These are phyloP conservation scores for Vireo griseus DNA, from an alignment of 2,797 vertebrate species.

Conservation along the genomic window DNA sequence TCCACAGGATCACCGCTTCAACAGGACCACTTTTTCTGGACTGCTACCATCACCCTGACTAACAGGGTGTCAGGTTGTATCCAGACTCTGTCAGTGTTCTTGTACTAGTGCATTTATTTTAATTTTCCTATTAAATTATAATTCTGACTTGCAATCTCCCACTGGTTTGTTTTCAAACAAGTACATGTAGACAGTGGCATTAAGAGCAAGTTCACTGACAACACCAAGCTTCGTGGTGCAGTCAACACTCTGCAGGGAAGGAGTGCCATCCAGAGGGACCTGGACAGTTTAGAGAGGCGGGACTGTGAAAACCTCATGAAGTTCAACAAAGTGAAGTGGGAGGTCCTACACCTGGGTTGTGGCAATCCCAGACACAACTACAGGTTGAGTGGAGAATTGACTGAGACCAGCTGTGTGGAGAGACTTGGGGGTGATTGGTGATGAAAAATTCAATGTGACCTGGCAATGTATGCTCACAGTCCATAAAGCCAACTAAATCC, in stretches of 20 bases:
- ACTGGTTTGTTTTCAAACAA: too few species aligned
- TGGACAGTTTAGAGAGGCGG: not conserved
- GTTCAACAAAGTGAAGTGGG: not conserved
- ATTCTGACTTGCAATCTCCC: too few species aligned
- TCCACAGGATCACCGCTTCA: too few species aligned
- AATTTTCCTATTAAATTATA: too few species aligned
- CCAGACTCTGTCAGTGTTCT: too few species aligned
- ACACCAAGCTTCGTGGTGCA: not conserved
- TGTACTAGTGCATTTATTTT: too few species aligned
- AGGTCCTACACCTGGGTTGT: not conserved
- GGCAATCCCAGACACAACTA: not conserved
- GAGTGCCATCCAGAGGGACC: not conserved
- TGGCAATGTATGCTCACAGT: not conserved
- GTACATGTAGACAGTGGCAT: not conserved
- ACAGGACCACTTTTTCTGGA: too few species aligned
- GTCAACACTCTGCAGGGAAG: not conserved
- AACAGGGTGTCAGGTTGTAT: too few species aligned
- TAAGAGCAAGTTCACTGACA: not conserved
- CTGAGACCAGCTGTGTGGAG: not conserved
- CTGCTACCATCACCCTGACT: too few species aligned
- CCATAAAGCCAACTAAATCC: not conserved
- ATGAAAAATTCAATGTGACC: not conserved
- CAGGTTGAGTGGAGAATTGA: not conserved
- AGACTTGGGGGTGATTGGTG: not conserved
- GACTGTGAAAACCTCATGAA: not conserved